These are phyloP conservation scores for Diachasma alloeum DNA, from an alignment of 1,140 invertebrate genomes.

Conservation along the genomic window DNA sequence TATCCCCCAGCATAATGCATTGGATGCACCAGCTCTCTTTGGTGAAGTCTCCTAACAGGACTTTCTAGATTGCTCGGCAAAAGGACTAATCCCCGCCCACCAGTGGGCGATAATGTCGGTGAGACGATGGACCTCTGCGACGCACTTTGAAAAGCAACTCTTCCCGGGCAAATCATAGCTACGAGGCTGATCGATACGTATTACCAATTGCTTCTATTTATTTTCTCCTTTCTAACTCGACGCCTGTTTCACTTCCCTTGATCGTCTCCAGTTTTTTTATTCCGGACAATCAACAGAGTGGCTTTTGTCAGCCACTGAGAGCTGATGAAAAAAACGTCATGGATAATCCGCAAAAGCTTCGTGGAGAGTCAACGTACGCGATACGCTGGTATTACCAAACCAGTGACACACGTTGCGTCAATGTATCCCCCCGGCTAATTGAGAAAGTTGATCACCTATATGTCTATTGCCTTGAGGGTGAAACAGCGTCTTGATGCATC, in stretches of 20 bases:
- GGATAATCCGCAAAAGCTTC: not conserved
- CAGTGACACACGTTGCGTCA: conserved; percentile 25
- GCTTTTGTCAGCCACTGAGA: too few species aligned
- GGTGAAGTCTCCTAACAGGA: conserved; percentile 33
- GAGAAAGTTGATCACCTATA: conserved; percentile 33
- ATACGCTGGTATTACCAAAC: conserved; percentile 21
- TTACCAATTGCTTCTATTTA: conserved; percentile 7
- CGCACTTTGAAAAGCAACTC: conserved; percentile 1
- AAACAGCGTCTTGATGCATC: conserved; percentile 20
- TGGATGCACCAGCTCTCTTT: conserved; percentile 26
- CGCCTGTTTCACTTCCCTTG: too few species aligned
- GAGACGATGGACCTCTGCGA: conserved; percentile 12
- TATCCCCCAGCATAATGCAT: conserved; percentile 26
- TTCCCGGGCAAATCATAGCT: conserved; percentile 22
- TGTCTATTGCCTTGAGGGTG: conserved; percentile 9
- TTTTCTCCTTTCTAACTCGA: not conserved
- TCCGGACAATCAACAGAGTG: too few species aligned
- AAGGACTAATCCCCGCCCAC: conserved; percentile 38
- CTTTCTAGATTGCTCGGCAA: conserved; percentile 40
- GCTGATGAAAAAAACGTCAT: too few species aligned
- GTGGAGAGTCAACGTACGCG: not conserved
- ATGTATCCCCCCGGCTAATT: conserved; percentile 25
- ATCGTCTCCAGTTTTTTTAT: too few species aligned
- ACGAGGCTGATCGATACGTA: conserved; percentile 13
- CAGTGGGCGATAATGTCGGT: conserved; percentile 33